Base-by-base conservation (phyloP, 1,140 invertebrate species). In the Halictus rubicundus region DNA sequence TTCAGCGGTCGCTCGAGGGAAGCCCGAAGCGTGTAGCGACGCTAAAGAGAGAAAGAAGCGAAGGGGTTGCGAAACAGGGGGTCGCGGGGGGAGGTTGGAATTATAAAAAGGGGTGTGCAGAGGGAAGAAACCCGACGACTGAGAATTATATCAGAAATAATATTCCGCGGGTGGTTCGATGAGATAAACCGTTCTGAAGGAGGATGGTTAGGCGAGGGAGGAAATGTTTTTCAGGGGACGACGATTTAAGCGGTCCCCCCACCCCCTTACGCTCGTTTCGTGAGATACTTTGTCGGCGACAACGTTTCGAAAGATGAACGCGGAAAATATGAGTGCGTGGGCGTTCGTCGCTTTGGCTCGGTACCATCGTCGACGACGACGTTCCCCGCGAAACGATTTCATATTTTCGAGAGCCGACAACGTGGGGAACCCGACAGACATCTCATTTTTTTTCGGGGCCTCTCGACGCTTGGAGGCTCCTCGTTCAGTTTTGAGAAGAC, bases 91-190 rank as follows among this genome's bases (percentile, higher is more conserved):
- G 23, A 72, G 68, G 14, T 12, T 10, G 12, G 10, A 46, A 73
- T 72, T 70, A 68, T 68, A 77, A 78, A 87, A 86, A 84, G 73
- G 59, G 71, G 39, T 14, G 27, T 46, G 10, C 23, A 46, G 21
- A 46, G 23, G 32, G 66, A 27, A 42, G 78, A 86, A 72, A 25
- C 37, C 61, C 65, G 63, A 75, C 63, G 57, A 64, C 42, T 12
- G 39, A 23, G 70, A 80, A 68, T 66, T 80, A 72, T 63, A 72
- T 85, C 74, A 69, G 66, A 71, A 86, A 80, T 80, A 81, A 83
- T 81, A 74, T 86, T 79, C 76, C 60, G 49, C 57, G 68, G 68
- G 52, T 79, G 63, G 68, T 72, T 79, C 69, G 80, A 69, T 72
- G 69, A 79, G 76, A 82, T 79, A 79, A 79, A 82, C 54, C 68